phyloP scores from a whole-genome alignment of 2,888 invertebrate species.

The Phragmatobia fuliginosa region DNA sequence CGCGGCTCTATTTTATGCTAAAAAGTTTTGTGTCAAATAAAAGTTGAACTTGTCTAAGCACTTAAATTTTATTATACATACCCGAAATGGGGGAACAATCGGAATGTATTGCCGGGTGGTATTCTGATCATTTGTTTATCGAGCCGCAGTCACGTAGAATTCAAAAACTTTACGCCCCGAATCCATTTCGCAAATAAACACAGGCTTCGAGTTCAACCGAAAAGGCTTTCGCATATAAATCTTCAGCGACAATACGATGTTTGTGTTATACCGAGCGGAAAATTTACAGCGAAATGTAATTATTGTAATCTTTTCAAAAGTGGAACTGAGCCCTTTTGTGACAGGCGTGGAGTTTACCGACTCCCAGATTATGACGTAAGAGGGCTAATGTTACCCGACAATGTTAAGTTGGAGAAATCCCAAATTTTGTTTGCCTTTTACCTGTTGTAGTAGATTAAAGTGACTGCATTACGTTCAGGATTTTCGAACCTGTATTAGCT shows the following conservation, averaged over 20 bases:
- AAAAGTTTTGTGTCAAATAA: neutral
- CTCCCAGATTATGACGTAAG: slow-evolving; percentile 43
- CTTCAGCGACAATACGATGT: slow-evolving; percentile 52
- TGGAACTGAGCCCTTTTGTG: slow-evolving; percentile 28
- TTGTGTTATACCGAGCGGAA: slow-evolving; percentile 58
- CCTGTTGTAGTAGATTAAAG: slow-evolving; percentile 12
- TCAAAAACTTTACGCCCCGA: slow-evolving; percentile 35
- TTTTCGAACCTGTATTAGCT: neutral
- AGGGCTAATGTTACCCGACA: slow-evolving; percentile 37
- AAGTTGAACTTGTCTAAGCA: neutral
- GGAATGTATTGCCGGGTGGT: slow-evolving; percentile 7
- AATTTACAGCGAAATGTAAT: slow-evolving; percentile 72
- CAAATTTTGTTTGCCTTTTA: slow-evolving; percentile 33
- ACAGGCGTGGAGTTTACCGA: slow-evolving; percentile 25
- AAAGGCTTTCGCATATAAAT: slow-evolving; percentile 51
- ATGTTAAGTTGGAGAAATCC: slow-evolving; percentile 47
- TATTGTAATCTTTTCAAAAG: slow-evolving; percentile 61
- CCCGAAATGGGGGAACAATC: slow-evolving; percentile 7
- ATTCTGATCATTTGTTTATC: slow-evolving; percentile 30
- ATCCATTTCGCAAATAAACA: slow-evolving; percentile 47
- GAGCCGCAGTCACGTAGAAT: slow-evolving; percentile 27
- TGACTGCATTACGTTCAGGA: neutral
- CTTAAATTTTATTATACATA: neutral
- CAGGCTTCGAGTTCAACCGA: slow-evolving; percentile 29
- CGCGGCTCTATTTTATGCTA: neutral